Evolutionary conservation across 2,797 vertebrate species (phyloP), one percentile per base, ranked within the genome.

Genomic region (Sylvilagus floridanus): DNA sequence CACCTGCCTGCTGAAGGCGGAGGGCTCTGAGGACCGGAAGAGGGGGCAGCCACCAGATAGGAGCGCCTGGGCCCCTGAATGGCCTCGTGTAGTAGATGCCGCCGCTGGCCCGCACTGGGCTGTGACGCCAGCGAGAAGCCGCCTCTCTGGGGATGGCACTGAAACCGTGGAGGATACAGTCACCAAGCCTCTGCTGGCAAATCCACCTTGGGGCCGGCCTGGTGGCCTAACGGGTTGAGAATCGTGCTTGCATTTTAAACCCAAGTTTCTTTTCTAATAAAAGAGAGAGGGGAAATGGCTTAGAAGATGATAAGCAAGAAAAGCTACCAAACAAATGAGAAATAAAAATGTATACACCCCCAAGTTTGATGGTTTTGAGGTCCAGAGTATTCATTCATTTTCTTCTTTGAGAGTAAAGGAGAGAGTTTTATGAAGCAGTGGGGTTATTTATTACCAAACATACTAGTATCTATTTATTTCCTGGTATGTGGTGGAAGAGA

Each of bases 401-500:
- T 87, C 68, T 71, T 28, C 47, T 54, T 7, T 26, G 9, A 57
- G n/a, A 42, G 37, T 30, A 42, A 37, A 17, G 35, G 52, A 35
- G 16, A 7, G 75, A n/a, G 5, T 17, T 5, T 17, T 35, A 6
- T 30, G 12, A 54, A 32, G 10, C 17, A 52, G 7, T 11, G 6
- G 12, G 16, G 28, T 6, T 37, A 3, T 30, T 5, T n/a, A 19
- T 2, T 6, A 1, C 47, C 1, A 22, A n/a, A 5, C 21, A 5
- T 37, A 1, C 28, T 1, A 30, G 37, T 12, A 2, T 73, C 81
- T 65, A 7, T 1, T 4, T 4, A 0, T 21, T 14, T 54, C 76
- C 47, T 12, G 0, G 11, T 2, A 26, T 10, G 19, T 1, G 24
- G 4, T 13, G 26, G 7, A 76, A 76, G 12, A 26, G 7, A 7